Evolutionary conservation across 2,888 invertebrate species (phyloP).

Genomic region (Macropis europaea): DNA sequence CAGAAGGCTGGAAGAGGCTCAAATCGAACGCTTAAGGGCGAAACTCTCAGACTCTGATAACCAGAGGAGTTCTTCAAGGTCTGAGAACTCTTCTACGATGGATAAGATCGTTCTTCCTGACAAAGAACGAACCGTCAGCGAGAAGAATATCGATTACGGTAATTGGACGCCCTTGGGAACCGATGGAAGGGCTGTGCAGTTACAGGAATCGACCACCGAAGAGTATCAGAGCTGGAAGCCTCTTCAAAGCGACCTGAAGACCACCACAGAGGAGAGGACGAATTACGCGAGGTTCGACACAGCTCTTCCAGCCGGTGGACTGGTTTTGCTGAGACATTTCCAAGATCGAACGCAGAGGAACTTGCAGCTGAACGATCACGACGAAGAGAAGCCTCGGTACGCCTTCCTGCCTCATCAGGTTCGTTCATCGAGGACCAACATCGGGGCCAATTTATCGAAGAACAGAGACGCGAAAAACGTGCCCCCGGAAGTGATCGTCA

Average conservation of each 20-base stretch:
- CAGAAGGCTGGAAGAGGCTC: constrained; percentile 56
- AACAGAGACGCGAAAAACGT: constrained; percentile 82
- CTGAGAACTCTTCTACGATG: not conserved
- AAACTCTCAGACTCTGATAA: constrained; percentile 44
- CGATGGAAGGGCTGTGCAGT: constrained; percentile 58
- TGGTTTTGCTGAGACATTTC: constrained; percentile 57
- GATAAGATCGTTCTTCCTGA: not conserved
- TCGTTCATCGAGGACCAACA: constrained; percentile 70
- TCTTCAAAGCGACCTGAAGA: constrained; percentile 81
- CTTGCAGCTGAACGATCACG: constrained; percentile 33
- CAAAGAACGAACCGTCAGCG: constrained; percentile 1
- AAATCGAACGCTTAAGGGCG: constrained; percentile 61
- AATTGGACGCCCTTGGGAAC: constrained; percentile 72
- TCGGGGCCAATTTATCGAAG: constrained; percentile 73
- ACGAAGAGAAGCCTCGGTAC: constrained; percentile 40
- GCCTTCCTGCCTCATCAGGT: constrained; percentile 69
- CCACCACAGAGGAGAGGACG: constrained; percentile 73
- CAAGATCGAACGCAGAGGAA: constrained; percentile 59
- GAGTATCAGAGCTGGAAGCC: constrained; percentile 80
- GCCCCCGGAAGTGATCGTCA: constrained; percentile 86
- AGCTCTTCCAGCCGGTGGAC: constrained; percentile 17
- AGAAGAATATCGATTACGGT: constrained; percentile 64
- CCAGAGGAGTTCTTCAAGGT: constrained; percentile 27
- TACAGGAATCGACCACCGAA: constrained; percentile 54
- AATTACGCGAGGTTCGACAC: constrained; percentile 50